Evolutionary conservation across 1,140 invertebrate species (phyloP).

Genomic region (Littorina saxatilis): DNA sequence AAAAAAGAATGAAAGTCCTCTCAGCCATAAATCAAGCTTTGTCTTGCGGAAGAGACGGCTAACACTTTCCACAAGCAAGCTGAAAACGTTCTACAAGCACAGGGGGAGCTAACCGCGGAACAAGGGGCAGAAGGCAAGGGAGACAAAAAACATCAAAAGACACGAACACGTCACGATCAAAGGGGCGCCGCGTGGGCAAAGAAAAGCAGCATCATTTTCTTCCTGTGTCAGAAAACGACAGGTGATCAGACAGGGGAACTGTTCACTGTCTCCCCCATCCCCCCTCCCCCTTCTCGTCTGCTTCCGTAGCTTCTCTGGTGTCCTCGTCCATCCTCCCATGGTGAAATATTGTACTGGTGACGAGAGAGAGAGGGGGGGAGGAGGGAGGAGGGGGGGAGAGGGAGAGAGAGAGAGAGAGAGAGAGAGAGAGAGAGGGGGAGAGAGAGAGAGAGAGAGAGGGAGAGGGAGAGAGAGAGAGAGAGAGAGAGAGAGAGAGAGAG

Average conservation of each 20-base stretch:
- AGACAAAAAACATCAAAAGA: too few relatives aligned
- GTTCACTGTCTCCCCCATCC: too few relatives aligned
- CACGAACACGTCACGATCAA: too few relatives aligned
- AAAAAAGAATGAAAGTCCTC: neutral
- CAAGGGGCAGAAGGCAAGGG: too few relatives aligned
- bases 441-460: conserved; percentile 5
- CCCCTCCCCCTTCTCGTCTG: too few relatives aligned
- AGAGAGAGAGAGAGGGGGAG: conserved; percentile 9
- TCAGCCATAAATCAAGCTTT: neutral
- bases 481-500: neutral
- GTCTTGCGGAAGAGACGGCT: neutral
- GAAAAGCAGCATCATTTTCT: neutral
- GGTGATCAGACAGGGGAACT: neutral
- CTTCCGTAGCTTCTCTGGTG: too few relatives aligned
- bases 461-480: neutral
- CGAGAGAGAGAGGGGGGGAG: neutral
- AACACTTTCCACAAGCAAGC: neutral
- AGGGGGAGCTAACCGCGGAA: too few relatives aligned
- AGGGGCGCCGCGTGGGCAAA: neutral
- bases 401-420: conserved; percentile 8
- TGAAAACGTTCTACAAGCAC: neutral
- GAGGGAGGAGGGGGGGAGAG: neutral
- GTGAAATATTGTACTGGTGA: neutral
- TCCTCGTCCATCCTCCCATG: too few relatives aligned
- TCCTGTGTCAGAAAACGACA: neutral